Evolutionary conservation across 2,797 vertebrate genomes (phyloP), one percentile per base, ranked within the genome.

Genomic region (Gymnothorax reevesii): DNA sequence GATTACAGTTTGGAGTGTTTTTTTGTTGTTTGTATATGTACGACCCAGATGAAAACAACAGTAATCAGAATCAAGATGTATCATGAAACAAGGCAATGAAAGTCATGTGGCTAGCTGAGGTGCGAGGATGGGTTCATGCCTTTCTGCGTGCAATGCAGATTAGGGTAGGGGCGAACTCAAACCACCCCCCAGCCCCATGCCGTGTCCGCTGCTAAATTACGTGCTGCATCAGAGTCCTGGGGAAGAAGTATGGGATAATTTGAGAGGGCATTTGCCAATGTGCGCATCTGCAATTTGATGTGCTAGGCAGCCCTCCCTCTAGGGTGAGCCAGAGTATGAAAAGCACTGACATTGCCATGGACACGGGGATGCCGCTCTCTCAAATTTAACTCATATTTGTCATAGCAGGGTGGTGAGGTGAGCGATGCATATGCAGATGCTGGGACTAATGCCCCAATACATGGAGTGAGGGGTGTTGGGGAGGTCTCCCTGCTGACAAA

Each of bases 351-450:
- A 33, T 82, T n/a, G 54, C 82, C 55, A 55, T 52, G 86, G 86
- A 0, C 9, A 42, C 82, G 52, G 49, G 52, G 52, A 54, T 3
- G 80, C 33, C 42, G 8, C 64, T 83, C 89, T 87, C 89, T 89
- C 91, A 90, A 84, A 95, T 95, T 87, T 93, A 92, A 92, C 94
- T 95, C 90, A 42, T 42, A 42, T 42, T 90, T 91, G 93, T 94
- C 94, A 91, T 92, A 93, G 93, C 94, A 10, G 22, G n/a, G 66
- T n/a, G 66, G 25, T 8, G 66, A 10, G 66, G 7, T 27, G 25
- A 10, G 66, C 7, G 90, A 90, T 89, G 90, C 88, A 86, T 90
- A 91, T 91, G 93, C 93, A 94, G 94, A 95, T 92, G 92, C 49
- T 4, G 2, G 42, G 49, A 22, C 22, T 54, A 54, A 54, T 22